Evolutionary conservation across 2,888 invertebrate species (phyloP).

Genomic region (Apomyelois bistriatella): DNA sequence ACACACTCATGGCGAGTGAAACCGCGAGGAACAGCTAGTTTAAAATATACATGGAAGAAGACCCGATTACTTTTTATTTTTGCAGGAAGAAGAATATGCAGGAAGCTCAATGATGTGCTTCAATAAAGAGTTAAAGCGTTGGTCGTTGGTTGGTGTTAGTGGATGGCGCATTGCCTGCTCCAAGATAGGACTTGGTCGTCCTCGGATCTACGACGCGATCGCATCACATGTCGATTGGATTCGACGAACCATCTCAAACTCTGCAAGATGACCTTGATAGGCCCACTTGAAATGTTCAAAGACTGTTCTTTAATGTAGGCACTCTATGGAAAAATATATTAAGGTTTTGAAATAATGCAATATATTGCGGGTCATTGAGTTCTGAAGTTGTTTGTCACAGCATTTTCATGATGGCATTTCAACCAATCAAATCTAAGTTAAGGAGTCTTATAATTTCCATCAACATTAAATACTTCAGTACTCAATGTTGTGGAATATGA

Average conservation of each 20-base stretch:
- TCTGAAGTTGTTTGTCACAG: too few relatives aligned
- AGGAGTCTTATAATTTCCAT: too few relatives aligned
- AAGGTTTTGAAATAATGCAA: not conserved
- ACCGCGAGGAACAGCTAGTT: too few relatives aligned
- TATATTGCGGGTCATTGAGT: not conserved
- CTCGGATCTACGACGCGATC: slow-evolving; percentile 90
- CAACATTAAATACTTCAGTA: too few relatives aligned
- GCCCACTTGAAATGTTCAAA: slow-evolving; percentile 29
- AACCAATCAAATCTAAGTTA: too few relatives aligned
- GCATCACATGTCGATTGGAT: slow-evolving; percentile 93
- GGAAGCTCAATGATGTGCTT: slow-evolving; percentile 93
- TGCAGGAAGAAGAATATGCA: slow-evolving; percentile 92
- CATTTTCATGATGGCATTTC: too few relatives aligned
- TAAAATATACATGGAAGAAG: too few relatives aligned
- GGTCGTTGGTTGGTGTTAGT: slow-evolving; percentile 90
- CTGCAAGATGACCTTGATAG: slow-evolving; percentile 58
- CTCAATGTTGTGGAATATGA: too few relatives aligned
- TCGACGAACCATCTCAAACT: slow-evolving; percentile 83
- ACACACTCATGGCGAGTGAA: too few relatives aligned
- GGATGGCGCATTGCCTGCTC: slow-evolving; percentile 93
- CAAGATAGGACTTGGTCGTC: slow-evolving; percentile 87
- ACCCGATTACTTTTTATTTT: slow-evolving; percentile 12
- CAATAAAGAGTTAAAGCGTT: slow-evolving; percentile 83
- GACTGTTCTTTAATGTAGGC: slow-evolving; percentile 36
- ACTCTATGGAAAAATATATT: not conserved